phyloP scores from a whole-genome alignment of 2,888 invertebrate genomes.

The Drosophila ustulata region DNA sequence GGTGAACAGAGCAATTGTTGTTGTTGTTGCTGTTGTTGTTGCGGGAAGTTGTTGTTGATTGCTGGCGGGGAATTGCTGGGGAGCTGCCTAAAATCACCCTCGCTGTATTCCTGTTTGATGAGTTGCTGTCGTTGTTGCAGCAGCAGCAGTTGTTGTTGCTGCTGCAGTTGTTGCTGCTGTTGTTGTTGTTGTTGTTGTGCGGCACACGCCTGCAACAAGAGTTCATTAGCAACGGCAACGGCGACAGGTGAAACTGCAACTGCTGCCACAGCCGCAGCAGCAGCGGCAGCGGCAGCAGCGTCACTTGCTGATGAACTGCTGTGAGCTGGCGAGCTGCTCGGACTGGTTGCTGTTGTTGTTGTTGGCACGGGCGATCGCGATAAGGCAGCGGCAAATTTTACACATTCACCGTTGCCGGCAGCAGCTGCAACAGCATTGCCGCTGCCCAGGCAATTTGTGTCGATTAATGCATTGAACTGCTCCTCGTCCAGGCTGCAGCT shows the following conservation, averaged over 20 bases:
- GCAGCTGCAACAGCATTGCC: slow-evolving; percentile 49
- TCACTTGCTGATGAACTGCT: slow-evolving; percentile 60
- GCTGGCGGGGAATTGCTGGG: slow-evolving; percentile 55
- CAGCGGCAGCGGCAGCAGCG: slow-evolving; percentile 56
- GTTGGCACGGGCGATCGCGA: slow-evolving; percentile 79
- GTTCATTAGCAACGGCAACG: slow-evolving; percentile 77
- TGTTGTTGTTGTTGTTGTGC: slow-evolving; percentile 64
- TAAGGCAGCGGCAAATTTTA: slow-evolving; percentile 67
- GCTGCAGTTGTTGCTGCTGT: slow-evolving; percentile 39
- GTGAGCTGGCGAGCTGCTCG: slow-evolving; percentile 28
- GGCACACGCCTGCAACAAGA: slow-evolving; percentile 83
- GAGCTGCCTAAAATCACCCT: slow-evolving; percentile 55
- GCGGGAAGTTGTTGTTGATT: slow-evolving; percentile 38
- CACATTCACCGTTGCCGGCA: slow-evolving; percentile 70
- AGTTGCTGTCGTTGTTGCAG: slow-evolving; percentile 42
- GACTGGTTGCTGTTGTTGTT: slow-evolving; percentile 44
- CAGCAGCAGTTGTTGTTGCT: slow-evolving; percentile 26
- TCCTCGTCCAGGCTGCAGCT: slow-evolving; percentile 86
- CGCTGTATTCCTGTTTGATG: slow-evolving; percentile 75
- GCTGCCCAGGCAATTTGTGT: slow-evolving; percentile 84
- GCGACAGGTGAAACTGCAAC: slow-evolving; percentile 82
- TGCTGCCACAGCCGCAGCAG: slow-evolving; percentile 71
- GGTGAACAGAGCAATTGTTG: slow-evolving; percentile 60
- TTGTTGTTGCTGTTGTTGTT: slow-evolving; percentile 39
- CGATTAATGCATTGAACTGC: slow-evolving; percentile 86